Base-by-base conservation (phyloP, 1,140 invertebrate genomes). In the Papilio aristodemus region DNA sequence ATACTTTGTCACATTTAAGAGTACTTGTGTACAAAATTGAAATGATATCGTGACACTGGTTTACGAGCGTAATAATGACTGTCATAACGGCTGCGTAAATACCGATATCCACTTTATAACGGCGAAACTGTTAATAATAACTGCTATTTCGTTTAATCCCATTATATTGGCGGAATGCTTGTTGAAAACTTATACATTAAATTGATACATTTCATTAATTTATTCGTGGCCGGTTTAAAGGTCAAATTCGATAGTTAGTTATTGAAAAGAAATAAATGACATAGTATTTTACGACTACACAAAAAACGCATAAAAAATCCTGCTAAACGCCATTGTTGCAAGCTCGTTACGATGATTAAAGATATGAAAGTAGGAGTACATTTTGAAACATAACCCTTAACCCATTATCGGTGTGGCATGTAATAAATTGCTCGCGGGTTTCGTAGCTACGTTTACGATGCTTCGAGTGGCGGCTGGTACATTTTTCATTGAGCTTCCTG, bases 1-100 rank as follows among this genome's bases (percentile, higher is more conserved):
- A 81, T 83, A 84, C 79, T 84, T 84, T 85, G 84, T 86, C 85
- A 85, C 80, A 79, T 80, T 80, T 81, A 83, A 76, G 68, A 75
- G 72, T 46, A 46, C 62, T 43, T 43, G 74, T 67, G 70, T 72
- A 76, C 72, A 76, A 73, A 76, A 78, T 86, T 80, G 71, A 75
- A 78, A 84, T 80, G 71, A 80, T 83, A 78, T 79, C 80, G 74
- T 78, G 76, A 80, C 74, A 79, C 74, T 79, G 74, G 74, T 83
- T 79, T 82, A 80, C 77, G 79, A 77, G 71, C 73, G 58, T 66
- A 68, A 77, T 78, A 78, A 76, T 69, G 67, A 27, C 22, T 66
- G 63, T 66, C 63, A 50, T 66, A 66, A 46, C 63, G 41, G 19
- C 63, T 36, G 19, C 43, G 22, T 46, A 46, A 46, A 66, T 66